Evolutionary conservation across 2,888 invertebrate species (phyloP), one percentile per base, ranked within the genome.

Genomic region (Calameuta idolon): DNA sequence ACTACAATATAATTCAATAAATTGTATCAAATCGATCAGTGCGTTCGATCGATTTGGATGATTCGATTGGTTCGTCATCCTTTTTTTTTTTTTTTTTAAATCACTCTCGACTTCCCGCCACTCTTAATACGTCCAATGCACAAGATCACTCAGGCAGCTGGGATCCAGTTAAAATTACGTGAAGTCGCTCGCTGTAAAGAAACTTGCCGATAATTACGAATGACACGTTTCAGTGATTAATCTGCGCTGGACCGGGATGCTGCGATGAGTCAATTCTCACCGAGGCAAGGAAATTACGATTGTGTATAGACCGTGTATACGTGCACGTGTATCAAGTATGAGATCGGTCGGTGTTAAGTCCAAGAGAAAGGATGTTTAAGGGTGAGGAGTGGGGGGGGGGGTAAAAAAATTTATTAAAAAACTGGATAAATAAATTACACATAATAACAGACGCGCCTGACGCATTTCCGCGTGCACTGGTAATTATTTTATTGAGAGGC

Each of bases 401-500:
- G 0, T 40, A 15, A 15, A 40, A 40, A 40, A 40, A 5, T 15
- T 15, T 15, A 2, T 40, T 40, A 15, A 55, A 55, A 55, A 55
- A 55, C 15, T 55, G 9, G 55, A 55, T 9, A 23, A 55, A 55
- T 55, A 55, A 55, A 55, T 55, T 23, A 23, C 55, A 15, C 55
- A 2, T 23, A 55, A 55, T 55, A 23, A 31, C 69, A 34, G 34
- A 69, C 74, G 73, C 68, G 34, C 31, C 12, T 23, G 34, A 68
- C 40, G 37, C n/a, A 34, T 12, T 77, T 74, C 77, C 75, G 74
- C 69, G 37, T 74, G 37, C 34, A n/a, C 34, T 35, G 15, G 35
- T 35, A 77, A 77, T 77, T 77, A 77, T 75, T 75, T 77, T 77
- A 77, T 35, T 77, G 37, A 75, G 73, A 34, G 3, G 34, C 74